Base-by-base conservation (phyloP, 2,888 invertebrate genomes). In the Drosophila peninsularis region DNA sequence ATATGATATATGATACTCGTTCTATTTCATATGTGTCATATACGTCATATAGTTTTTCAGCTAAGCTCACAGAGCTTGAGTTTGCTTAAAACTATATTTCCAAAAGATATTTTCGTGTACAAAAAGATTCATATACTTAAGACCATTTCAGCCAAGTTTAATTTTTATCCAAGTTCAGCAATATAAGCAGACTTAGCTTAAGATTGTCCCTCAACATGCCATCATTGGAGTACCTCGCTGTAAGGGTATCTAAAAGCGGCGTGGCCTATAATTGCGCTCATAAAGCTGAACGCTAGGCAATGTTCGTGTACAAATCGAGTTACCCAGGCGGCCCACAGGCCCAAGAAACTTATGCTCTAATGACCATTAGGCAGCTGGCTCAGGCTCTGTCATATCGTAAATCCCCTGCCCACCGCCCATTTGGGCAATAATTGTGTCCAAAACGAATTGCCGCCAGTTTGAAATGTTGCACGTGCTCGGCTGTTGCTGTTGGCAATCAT, bases 401-500 rank as follows among this genome's bases (percentile, higher is more conserved):
- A 39, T 34, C 1, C 61, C 39, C 36, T 14, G 17, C 14, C 41
- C 49, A 37, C 10, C 24, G 49, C 50, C 56, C 54, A 42, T 50
- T 47, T 58, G 5, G 42, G 53, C 69, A 67, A 82, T 67, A 86
- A 80, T 79, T 80, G 83, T 82, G 86, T 81, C 82, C 86, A 75
- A 83, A 63, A 27, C 55, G 61, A 73, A 80, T 68, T 54, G 67
- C 74, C 64, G 64, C 62, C 68, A 64, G 58, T 68, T 69, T 64
- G 24, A 82, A 79, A 64, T 70, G 74, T 52, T 82, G 86, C 82
- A 86, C 82, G 82, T 82, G 86, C 81, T 71, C 2, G 9, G 41
- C 42, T 56, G 41, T 41, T 21, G 52, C 36, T 52, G 57, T 27
- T 32, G 19, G 19, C 44, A 69, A 75, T 50, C 39, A 62, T 60